Evolutionary conservation across 2,888 invertebrate genomes (phyloP).

Genomic region (Lamellibrachia satsuma): DNA sequence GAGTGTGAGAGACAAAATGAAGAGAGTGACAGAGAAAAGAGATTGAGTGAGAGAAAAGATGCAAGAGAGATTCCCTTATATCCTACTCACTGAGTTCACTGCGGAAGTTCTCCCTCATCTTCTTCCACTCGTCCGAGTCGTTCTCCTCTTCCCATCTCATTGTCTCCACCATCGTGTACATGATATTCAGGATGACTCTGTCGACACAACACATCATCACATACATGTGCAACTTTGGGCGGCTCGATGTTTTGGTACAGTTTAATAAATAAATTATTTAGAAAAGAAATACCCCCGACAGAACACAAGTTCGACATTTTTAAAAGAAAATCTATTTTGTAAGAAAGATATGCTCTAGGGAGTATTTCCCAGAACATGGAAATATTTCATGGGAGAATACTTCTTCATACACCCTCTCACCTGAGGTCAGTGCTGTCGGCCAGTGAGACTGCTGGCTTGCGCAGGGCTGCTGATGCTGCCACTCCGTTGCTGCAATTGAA

Average conservation of each 20-base stretch:
- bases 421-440: slow-evolving; percentile 92
- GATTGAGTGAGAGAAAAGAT: neutral
- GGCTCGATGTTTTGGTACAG: too few relatives aligned
- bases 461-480: slow-evolving; percentile 72
- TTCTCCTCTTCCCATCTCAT: slow-evolving; percentile 68
- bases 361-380: neutral
- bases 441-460: slow-evolving; percentile 78
- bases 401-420: slow-evolving; percentile 40
- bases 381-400: neutral
- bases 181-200: neutral
- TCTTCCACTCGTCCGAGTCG: slow-evolving; percentile 57
- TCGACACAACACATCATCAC: neutral
- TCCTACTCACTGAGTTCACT: slow-evolving; percentile 69
- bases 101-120: slow-evolving; percentile 71
- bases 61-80: neutral
- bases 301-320: neutral
- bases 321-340: too few relatives aligned
- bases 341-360: too few relatives aligned
- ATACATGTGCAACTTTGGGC: neutral
- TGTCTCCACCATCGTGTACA: slow-evolving; percentile 86
- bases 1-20: too few relatives aligned
- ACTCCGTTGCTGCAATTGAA: slow-evolving; percentile 71
- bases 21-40: too few relatives aligned
- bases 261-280: too few relatives aligned
- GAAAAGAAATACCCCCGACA: too few relatives aligned